These are phyloP conservation scores for Sinonovacula constricta DNA, from an alignment of 1,140 invertebrate genomes.

Conservation along the genomic window DNA sequence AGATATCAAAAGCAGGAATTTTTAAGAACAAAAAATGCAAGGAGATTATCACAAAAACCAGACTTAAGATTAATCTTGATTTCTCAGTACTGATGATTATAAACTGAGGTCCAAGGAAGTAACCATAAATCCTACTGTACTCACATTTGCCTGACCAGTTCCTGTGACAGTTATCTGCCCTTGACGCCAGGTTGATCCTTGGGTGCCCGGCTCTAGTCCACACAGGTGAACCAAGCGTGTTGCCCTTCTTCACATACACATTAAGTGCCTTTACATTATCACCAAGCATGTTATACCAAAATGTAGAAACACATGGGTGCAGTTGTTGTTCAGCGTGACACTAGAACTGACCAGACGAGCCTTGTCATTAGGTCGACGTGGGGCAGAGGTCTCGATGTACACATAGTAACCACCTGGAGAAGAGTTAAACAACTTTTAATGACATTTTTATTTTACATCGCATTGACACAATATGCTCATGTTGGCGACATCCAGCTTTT, in stretches of 20 bases:
- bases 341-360: constrained; percentile 62
- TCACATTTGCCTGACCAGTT: constrained; percentile 2
- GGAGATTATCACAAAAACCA: no score
- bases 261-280: constrained; percentile 66
- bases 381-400: constrained; percentile 71
- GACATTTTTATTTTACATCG: no score
- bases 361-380: constrained; percentile 56
- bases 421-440: no score
- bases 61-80: no score
- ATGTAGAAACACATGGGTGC: constrained; percentile 59
- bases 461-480: no score
- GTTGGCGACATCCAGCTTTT: no score
- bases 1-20: no score
- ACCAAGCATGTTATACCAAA: constrained; percentile 74
- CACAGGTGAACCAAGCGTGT: constrained; percentile 47
- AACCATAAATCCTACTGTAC: not conserved
- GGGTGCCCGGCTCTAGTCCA: constrained; percentile 62
- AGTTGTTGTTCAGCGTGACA: constrained; percentile 27
- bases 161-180: constrained; percentile 68
- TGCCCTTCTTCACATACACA: constrained; percentile 58
- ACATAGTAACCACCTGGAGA: constrained; percentile 71
- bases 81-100: not conserved
- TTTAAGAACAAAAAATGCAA: no score
- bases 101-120: not conserved
- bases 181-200: constrained; percentile 57